phyloP scores from a whole-genome alignment of 2,888 invertebrate genomes.

The Synanthedon formicaeformis region DNA sequence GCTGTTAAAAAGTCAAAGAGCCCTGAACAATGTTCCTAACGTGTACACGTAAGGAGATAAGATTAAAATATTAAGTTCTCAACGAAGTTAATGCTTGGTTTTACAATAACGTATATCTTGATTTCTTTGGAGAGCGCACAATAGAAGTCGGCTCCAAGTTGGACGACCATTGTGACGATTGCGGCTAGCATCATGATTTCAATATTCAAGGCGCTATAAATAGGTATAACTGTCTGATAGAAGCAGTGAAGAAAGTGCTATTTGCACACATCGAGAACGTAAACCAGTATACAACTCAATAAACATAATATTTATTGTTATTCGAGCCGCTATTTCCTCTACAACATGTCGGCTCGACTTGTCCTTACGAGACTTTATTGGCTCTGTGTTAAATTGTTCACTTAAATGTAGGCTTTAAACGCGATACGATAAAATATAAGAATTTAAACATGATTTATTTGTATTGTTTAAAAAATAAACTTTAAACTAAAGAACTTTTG shows the following conservation, averaged over 20 bases:
- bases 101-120: slow-evolving; percentile 38
- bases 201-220: slow-evolving; percentile 45
- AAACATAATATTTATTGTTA: slow-evolving; percentile 36
- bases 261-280: slow-evolving; percentile 33
- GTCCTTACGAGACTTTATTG: background rate
- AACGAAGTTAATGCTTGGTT: slow-evolving; percentile 23
- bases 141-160: slow-evolving; percentile 22
- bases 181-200: slow-evolving; percentile 10
- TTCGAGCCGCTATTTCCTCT: slow-evolving; percentile 9
- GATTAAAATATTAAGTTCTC: slow-evolving; percentile 36
- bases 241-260: slow-evolving; percentile 38
- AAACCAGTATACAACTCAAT: slow-evolving; percentile 53
- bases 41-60: background rate
- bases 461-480: no score
- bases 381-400: background rate
- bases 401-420: no score
- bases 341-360: background rate
- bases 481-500: no score
- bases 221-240: slow-evolving; percentile 55
- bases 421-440: no score
- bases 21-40: background rate
- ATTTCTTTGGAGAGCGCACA: slow-evolving; percentile 28
- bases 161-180: slow-evolving; percentile 3
- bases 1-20: background rate
- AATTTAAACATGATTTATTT: no score